A percentile compares a stretch with the other conserved stretches of the same genome.
phyloP scores from a whole-genome alignment of 2,113 vertebrate genomes.

The Prietella phreatophila region DNA sequence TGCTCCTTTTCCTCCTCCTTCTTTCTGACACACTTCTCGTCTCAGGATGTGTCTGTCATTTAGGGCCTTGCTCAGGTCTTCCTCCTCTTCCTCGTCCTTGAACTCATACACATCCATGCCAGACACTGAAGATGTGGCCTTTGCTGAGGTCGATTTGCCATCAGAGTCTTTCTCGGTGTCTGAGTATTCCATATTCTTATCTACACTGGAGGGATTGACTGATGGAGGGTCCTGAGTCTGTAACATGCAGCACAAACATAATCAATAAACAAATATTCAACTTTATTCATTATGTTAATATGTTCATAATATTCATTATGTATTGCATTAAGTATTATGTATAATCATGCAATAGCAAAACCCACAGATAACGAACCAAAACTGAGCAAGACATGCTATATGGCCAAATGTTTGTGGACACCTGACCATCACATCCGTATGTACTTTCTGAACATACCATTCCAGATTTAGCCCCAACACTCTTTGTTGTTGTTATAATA shows the following conservation, averaged over 20 bases:
- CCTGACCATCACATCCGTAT: not conserved
- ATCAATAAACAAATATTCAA: not conserved
- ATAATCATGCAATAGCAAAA: not conserved
- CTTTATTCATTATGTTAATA: too few relatives aligned
- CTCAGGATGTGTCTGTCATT: constrained; percentile 88
- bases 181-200: constrained; percentile 89
- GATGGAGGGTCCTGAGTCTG: constrained; percentile 93
- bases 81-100: constrained; percentile 86
- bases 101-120: constrained; percentile 97
- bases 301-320: too few relatives aligned
- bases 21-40: constrained; percentile 84
- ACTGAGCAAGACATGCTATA: too few relatives aligned
- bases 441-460: not conserved
- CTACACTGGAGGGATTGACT: constrained; percentile 92
- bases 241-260: constrained; percentile 37
- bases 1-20: constrained; percentile 84
- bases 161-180: constrained; percentile 90
- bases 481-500: not conserved
- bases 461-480: not conserved
- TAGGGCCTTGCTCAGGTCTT: constrained; percentile 86
- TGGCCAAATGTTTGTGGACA: not conserved
- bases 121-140: constrained; percentile 78
- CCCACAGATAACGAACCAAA: not conserved
- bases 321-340: not conserved
- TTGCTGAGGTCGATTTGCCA: constrained; percentile 77